Conservation (phyloP, 2,113 vertebrate species). For the Pterocles orientalis region DNA sequence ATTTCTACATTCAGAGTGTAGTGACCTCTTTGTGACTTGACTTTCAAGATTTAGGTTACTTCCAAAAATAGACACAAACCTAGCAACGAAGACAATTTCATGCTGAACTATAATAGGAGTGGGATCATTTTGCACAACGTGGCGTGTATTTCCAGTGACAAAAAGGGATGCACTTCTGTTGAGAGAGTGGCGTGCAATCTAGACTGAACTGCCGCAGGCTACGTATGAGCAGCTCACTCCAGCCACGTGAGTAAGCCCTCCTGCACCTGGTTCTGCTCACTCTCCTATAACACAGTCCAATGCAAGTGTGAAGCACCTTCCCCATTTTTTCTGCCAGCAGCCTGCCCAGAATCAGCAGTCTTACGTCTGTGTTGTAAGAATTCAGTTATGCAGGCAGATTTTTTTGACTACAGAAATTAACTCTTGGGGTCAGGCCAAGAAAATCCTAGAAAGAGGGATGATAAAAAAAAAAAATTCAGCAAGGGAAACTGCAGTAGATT, state of each 20-base stretch:
- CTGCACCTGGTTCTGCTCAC: neutral
- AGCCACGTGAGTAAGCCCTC: neutral
- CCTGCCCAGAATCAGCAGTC: neutral
- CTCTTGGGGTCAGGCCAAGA: neutral
- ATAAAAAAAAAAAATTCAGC: neutral
- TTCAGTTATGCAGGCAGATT: neutral
- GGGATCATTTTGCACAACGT: neutral
- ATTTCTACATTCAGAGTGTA: neutral
- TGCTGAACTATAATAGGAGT: neutral
- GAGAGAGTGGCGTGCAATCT: neutral
- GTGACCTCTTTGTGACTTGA: neutral
- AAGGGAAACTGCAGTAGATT: neutral
- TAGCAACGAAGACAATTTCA: neutral
- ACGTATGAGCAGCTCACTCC: neutral
- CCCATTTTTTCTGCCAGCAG: neutral
- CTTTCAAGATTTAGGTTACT: conserved; percentile 28
- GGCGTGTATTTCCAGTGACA: neutral
- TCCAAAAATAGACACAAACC: neutral
- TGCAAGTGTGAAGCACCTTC: neutral
- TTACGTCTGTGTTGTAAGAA: neutral
- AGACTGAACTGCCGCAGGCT: neutral
- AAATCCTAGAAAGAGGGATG: neutral
- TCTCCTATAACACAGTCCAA: neutral
- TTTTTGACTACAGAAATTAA: neutral
- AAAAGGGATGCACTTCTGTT: neutral